Evolutionary conservation across 2,797 vertebrate species (phyloP).

Genomic region (Merluccius polli): DNA sequence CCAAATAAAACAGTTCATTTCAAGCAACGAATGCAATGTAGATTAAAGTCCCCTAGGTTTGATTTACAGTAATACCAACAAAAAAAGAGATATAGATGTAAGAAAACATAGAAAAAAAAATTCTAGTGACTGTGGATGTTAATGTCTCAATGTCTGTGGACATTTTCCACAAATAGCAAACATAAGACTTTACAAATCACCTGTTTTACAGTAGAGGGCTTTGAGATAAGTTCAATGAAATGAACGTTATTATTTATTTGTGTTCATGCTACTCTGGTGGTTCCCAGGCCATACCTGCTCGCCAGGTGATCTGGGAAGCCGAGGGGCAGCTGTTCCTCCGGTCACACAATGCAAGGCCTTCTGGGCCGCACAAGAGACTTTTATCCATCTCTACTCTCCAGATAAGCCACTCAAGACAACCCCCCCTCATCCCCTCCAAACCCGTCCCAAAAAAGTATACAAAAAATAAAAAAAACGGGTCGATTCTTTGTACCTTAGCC

Average conservation of each 20-base stretch:
- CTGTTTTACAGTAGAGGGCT: neutral
- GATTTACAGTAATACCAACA: no score
- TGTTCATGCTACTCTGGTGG: neutral
- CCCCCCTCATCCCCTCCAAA: constrained; percentile 5
- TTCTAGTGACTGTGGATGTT: no score
- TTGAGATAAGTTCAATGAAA: neutral
- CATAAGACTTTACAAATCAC: neutral
- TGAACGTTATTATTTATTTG: neutral
- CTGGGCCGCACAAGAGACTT: constrained; percentile 51
- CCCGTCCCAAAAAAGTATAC: constrained; percentile 38
- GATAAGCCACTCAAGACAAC: constrained; percentile 58
- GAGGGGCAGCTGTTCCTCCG: constrained; percentile 62
- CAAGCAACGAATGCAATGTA: neutral
- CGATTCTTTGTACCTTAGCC: constrained; percentile 45
- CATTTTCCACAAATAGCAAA: neutral
- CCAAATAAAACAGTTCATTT: neutral
- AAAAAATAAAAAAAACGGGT: constrained; percentile 46
- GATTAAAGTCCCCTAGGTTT: neutral
- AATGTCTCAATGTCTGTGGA: no score
- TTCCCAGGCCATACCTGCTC: constrained; percentile 23
- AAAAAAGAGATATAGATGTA: no score
- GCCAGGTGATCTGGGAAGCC: constrained; percentile 55
- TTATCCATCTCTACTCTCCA: constrained; percentile 53
- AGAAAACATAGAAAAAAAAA: neutral
- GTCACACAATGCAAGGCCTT: constrained; percentile 58